These are phyloP conservation scores for Barbus barbus DNA, from an alignment of 2,113 vertebrate species.

Conservation along the genomic window DNA sequence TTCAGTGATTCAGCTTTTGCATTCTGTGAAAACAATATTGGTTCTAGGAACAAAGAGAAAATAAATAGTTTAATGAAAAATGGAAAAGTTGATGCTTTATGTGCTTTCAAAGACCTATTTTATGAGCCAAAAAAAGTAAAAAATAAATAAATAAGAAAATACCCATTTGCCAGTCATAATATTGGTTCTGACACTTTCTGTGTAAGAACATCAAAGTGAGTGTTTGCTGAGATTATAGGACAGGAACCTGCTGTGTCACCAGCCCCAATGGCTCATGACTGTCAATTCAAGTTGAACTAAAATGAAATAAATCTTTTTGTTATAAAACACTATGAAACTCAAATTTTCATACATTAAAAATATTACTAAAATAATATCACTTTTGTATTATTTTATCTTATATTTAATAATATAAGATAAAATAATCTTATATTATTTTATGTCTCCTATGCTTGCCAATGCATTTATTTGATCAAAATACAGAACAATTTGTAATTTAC, in stretches of 20 bases:
- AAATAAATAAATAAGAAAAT: not conserved
- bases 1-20: not conserved
- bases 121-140: too few species aligned
- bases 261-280: not conserved
- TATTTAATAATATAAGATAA: too few species aligned
- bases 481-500: not conserved
- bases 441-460: not conserved
- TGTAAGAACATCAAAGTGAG: constrained; percentile 8
- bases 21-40: constrained; percentile 62
- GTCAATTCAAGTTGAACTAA: not conserved
- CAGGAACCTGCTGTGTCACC: constrained; percentile 13
- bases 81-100: too few species aligned
- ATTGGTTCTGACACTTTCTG: constrained; percentile 6
- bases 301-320: not conserved
- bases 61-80: not conserved
- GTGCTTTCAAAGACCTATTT: too few species aligned
- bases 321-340: not conserved
- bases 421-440: not conserved
- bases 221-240: not conserved
- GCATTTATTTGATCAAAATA: too few species aligned
- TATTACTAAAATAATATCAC: too few species aligned
- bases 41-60: not conserved
- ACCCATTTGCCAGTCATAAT: not conserved
- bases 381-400: too few species aligned
- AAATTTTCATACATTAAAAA: too few species aligned